phyloP scores from a whole-genome alignment of 2,888 invertebrate species.

The Drosophila melanosoma region DNA sequence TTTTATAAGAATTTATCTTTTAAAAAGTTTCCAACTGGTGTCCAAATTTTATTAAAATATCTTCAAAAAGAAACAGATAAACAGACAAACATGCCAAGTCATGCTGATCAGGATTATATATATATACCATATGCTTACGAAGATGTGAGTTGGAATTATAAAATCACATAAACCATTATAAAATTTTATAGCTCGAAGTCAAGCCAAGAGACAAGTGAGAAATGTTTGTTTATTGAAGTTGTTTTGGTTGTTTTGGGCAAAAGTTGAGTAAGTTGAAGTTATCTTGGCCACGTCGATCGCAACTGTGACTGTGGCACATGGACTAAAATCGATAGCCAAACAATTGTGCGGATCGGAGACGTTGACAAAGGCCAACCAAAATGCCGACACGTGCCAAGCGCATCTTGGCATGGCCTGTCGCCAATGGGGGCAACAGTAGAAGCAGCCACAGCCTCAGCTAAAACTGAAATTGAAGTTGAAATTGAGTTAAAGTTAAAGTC shows the following conservation, averaged over 20 bases:
- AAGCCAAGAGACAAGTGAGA: not conserved
- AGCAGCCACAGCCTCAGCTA: conserved; percentile 13
- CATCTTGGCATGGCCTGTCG: conserved; percentile 21
- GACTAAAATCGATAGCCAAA: conserved; percentile 59
- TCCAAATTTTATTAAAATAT: too few species aligned
- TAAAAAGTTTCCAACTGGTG: too few species aligned
- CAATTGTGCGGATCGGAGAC: conserved; percentile 41
- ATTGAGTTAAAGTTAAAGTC: not conserved
- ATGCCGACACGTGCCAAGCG: conserved; percentile 68
- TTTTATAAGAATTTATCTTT: too few species aligned
- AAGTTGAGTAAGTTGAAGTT: conserved; percentile 37
- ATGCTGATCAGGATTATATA: not conserved
- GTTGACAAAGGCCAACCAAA: conserved; percentile 44
- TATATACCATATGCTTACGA: not conserved
- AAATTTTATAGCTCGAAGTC: not conserved
- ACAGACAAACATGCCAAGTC: not conserved
- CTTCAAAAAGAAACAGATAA: not conserved
- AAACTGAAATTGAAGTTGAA: conserved; percentile 25
- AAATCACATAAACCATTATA: too few species aligned
- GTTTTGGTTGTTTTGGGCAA: conserved; percentile 35
- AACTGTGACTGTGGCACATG: conserved; percentile 22
- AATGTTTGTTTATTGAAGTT: not conserved
- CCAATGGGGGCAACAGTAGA: conserved; percentile 47
- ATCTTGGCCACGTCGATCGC: conserved; percentile 65
- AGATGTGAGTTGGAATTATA: too few species aligned